Percentiles rank a stretch among this genome's conserved stretches.
Conservation (phyloP, 2,113 vertebrate genomes). For the Vicugna pacos region DNA sequence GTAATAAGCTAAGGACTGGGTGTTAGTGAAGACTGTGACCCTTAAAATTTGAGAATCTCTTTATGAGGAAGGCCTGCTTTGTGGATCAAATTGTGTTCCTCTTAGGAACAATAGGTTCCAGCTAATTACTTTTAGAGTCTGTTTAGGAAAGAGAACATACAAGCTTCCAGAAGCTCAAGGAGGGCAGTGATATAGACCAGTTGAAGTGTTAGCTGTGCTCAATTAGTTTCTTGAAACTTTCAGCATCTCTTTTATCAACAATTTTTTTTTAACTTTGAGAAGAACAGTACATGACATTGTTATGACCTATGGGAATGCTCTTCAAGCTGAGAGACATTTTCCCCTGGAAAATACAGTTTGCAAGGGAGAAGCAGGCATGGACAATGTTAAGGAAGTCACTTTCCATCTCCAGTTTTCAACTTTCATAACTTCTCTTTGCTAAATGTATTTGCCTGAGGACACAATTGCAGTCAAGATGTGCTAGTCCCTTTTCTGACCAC, state of each 20-base stretch:
- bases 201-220: neutral
- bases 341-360: neutral
- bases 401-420: neutral
- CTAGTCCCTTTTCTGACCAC: neutral
- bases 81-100: neutral
- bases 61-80: neutral
- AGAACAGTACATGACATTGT: neutral
- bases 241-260: neutral
- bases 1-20: constrained; percentile 9
- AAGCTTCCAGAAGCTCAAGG: neutral
- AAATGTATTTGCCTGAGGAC: neutral
- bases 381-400: neutral
- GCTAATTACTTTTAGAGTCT: neutral
- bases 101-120: neutral
- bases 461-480: neutral
- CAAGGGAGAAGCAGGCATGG: neutral
- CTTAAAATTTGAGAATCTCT: constrained; percentile 17
- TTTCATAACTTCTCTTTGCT: neutral
- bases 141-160: fast-evolving
- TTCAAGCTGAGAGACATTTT: neutral
- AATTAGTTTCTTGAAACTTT: neutral
- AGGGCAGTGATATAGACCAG: neutral
- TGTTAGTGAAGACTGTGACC: constrained; percentile 3
- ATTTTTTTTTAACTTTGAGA: neutral
- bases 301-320: neutral